Evolutionary conservation across 2,888 invertebrate genomes (phyloP).

Genomic region (Caprella mutica): DNA sequence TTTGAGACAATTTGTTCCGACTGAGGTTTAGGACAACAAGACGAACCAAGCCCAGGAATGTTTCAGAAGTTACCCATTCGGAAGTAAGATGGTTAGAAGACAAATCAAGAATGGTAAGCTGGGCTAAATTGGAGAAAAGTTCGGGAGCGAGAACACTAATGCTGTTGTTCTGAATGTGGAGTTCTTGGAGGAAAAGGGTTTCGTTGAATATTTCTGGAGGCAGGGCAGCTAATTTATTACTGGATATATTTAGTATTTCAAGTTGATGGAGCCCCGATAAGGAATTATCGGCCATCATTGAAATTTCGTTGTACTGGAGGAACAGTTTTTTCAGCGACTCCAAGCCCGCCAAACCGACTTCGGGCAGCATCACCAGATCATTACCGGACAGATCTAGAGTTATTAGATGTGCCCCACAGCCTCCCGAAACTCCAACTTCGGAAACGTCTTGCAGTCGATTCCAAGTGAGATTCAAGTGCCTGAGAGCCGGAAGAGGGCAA

Average conservation of each 20-base stretch:
- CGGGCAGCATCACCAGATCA: constrained; percentile 61
- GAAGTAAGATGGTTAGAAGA: constrained; percentile 76
- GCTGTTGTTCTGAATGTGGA: constrained; percentile 82
- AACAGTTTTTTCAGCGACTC: constrained; percentile 25
- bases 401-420: constrained; percentile 28
- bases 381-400: constrained; percentile 46
- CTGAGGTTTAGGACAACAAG: constrained; percentile 76
- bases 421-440: constrained; percentile 47
- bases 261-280: constrained; percentile 61
- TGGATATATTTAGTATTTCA: constrained; percentile 68
- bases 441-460: constrained; percentile 64
- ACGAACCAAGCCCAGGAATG: constrained; percentile 76
- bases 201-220: constrained; percentile 65
- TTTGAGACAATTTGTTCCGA: constrained; percentile 63
- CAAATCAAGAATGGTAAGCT: constrained; percentile 67
- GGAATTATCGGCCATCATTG: constrained; percentile 64
- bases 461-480: constrained; percentile 64
- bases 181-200: constrained; percentile 54
- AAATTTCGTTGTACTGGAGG: constrained; percentile 45
- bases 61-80: constrained; percentile 67
- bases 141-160: constrained; percentile 73
- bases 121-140: constrained; percentile 71
- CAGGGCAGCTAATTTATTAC: constrained; percentile 66
- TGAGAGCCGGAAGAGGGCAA: constrained; percentile 61
- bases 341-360: constrained; percentile 55